Evolutionary conservation across 2,888 invertebrate species (phyloP), one percentile per base, ranked within the genome.

Genomic region (Stenoptilia bipunctidactyla): DNA sequence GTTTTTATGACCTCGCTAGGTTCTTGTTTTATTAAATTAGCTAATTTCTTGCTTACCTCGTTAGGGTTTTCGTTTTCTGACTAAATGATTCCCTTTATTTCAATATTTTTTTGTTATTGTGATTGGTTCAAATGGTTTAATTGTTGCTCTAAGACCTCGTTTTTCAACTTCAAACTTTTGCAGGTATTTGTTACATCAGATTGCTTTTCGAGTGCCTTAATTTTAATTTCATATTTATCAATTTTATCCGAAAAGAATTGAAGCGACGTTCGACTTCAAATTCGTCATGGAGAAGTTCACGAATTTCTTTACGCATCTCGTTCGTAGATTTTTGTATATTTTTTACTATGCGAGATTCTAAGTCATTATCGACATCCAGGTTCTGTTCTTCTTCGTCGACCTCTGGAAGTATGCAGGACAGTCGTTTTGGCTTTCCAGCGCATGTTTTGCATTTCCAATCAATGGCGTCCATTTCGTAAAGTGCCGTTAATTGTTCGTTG

Each of bases 391-490:
- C 34, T n/a, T 25, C 15, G 13, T 27, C 40, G 1, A 8, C 6
- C 9, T 40, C 40, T 1, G 40, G 27, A 13, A 36, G 9, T 12
- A 40, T 37, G 13, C 12, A n/a, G 10, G 37, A 37, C 12, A 37
- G 8, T 1, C 37, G 27, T 34, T 40, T 37, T 8, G 27, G 33
- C 36, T 33, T 40, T 13, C 40, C 37, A 15, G n/a, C 15, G 27
- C 40, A 40, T 1, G 27, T 8, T 9, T 14, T 15, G 27, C 40
- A 40, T 37, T 40, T 37, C 40, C 42, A 42, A 4, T 39, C 39
- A 1, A 36, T 39, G 2, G 36, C 25, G 1, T 39, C 42, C 8
- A 33, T 42, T 5, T 10, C 15, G 15, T n/a, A 34, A 15, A 42
- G 9, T 4, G 27, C 14, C n/a, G 0, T 34, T 13, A 42, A 27